Evolutionary conservation across 2,113 vertebrate species (phyloP).

Genomic region (Castor canadensis): DNA sequence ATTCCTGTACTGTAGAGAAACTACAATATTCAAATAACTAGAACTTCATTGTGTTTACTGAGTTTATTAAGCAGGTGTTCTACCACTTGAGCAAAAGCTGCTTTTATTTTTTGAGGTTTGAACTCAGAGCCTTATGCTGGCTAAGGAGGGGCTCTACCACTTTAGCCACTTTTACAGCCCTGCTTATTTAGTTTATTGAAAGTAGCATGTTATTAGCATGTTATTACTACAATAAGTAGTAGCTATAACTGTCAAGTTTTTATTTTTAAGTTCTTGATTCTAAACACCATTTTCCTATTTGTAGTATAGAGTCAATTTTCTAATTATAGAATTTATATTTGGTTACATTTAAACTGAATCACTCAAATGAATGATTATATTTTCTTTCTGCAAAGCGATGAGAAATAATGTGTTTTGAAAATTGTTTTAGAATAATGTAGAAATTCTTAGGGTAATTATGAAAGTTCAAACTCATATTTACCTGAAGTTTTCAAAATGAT

Average conservation of each 20-base stretch:
- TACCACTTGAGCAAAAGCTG: too few relatives aligned
- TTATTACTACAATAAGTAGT: neutral
- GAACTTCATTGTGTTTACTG: neutral
- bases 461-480: neutral
- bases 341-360: neutral
- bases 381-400: constrained; percentile 8
- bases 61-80: too few relatives aligned
- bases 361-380: neutral
- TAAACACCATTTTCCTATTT: neutral
- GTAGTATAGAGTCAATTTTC: neutral
- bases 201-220: neutral
- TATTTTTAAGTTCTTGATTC: neutral
- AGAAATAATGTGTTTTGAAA: neutral
- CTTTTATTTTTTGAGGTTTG: too few relatives aligned
- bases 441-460: neutral
- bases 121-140: too few relatives aligned
- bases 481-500: neutral
- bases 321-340: neutral
- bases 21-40: neutral
- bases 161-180: too few relatives aligned
- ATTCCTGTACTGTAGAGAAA: too few relatives aligned
- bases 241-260: neutral
- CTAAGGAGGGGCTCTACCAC: too few relatives aligned
- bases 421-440: constrained; percentile 6
- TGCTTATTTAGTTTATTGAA: neutral